phyloP scores from a whole-genome alignment of 1,140 invertebrate species.

The Lepidurus packardi region DNA sequence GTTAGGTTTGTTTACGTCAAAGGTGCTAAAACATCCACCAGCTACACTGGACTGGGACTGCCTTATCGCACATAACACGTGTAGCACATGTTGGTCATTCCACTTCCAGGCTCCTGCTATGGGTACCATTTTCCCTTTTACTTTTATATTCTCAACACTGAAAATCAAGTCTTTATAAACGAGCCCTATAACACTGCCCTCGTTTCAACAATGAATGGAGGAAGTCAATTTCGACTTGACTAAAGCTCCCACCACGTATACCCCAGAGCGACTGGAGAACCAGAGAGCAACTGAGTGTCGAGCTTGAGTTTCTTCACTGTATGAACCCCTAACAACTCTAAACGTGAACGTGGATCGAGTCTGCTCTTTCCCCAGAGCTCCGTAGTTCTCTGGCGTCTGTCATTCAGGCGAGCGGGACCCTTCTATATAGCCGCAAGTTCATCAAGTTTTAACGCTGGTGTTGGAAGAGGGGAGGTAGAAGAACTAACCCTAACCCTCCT shows the following conservation, averaged over 20 bases:
- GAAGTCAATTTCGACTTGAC: too few relatives aligned
- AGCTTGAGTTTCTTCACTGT: neutral
- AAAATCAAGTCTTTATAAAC: too few relatives aligned
- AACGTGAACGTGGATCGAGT: neutral
- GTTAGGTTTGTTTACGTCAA: neutral
- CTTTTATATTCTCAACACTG: too few relatives aligned
- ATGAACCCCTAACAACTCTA: neutral
- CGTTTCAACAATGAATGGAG: too few relatives aligned
- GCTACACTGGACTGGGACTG: neutral
- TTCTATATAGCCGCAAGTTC: conserved; percentile 2
- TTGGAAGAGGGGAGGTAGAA: neutral
- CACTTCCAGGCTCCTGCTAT: neutral
- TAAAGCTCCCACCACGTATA: too few relatives aligned
- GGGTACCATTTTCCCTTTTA: neutral
- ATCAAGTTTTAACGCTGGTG: neutral
- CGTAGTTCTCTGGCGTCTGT: conserved; percentile 14
- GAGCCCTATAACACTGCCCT: too few relatives aligned
- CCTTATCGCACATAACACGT: neutral
- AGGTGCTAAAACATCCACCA: neutral
- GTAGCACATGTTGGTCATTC: neutral
- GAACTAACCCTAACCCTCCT: too few relatives aligned
- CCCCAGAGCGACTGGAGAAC: neutral
- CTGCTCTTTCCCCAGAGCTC: neutral
- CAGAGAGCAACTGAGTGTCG: neutral
- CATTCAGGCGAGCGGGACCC: neutral